Evolutionary conservation across 2,113 vertebrate genomes (phyloP).

Genomic region (Benitochromis conjunctus): DNA sequence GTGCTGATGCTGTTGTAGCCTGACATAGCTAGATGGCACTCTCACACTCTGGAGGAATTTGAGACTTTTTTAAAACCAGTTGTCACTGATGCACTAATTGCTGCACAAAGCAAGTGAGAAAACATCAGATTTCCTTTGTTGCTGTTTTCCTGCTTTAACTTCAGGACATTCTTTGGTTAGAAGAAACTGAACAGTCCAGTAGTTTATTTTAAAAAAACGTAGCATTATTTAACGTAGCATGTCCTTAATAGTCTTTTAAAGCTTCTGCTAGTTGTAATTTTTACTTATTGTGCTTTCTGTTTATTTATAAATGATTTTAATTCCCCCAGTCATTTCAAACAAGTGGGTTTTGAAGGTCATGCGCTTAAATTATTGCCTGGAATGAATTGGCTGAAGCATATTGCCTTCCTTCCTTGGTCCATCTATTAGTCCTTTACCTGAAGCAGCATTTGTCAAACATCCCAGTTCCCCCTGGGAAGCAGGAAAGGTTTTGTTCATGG

Average conservation of each 20-base stretch:
- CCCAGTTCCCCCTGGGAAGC: not conserved
- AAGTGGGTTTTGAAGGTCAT: not conserved
- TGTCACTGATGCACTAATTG: not conserved
- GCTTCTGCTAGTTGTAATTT: not conserved
- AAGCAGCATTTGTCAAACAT: not conserved
- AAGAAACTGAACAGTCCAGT: not conserved
- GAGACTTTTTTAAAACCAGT: not conserved
- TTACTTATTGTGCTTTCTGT: not conserved
- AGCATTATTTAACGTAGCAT: not conserved
- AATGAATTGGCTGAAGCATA: not conserved
- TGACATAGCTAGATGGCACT: conserved; percentile 66
- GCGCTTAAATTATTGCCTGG: not conserved
- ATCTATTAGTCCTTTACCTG: not conserved
- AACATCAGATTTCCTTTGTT: not conserved
- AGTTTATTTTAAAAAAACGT: too few species aligned
- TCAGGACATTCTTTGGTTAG: not conserved
- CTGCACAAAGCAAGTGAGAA: not conserved
- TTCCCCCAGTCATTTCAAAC: not conserved
- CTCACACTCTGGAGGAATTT: conserved; percentile 21
- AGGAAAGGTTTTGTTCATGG: conserved; percentile 5
- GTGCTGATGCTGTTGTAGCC: not conserved
- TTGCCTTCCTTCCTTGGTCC: not conserved
- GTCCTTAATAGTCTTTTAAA: not conserved
- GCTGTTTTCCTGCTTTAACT: not conserved
- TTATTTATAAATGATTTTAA: not conserved